Evolutionary conservation across 2,888 invertebrate genomes (phyloP).

Genomic region (Ischnus inquisitorius): DNA sequence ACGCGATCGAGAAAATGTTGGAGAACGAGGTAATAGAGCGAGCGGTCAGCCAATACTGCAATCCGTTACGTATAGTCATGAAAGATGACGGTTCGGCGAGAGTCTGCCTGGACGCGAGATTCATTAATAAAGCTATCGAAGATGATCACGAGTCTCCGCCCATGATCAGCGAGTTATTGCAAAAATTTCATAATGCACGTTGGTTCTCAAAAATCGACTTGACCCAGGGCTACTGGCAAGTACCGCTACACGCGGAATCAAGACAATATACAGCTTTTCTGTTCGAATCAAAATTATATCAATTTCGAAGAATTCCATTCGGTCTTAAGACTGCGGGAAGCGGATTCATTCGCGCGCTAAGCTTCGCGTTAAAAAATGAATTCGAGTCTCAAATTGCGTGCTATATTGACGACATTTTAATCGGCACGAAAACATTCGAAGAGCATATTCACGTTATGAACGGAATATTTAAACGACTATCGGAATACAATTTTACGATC

Average conservation of each 20-base stretch:
- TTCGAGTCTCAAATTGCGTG: background rate
- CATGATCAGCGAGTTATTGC: background rate
- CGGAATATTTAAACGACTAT: conserved; percentile 37
- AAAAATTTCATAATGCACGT: background rate
- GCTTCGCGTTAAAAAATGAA: background rate
- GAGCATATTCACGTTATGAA: conserved; percentile 67
- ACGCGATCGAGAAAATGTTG: conserved; percentile 23
- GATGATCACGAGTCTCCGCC: conserved; percentile 42
- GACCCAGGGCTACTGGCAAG: conserved; percentile 9
- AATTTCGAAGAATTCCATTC: conserved; percentile 76
- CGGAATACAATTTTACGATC: conserved; percentile 69
- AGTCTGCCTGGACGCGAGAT: conserved; percentile 11
- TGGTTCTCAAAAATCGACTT: background rate
- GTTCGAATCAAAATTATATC: conserved; percentile 69
- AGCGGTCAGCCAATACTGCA: conserved; percentile 25
- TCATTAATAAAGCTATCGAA: conserved; percentile 20
- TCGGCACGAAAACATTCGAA: conserved; percentile 69
- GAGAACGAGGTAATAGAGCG: conserved; percentile 24
- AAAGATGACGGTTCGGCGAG: conserved; percentile 7
- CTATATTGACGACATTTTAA: conserved; percentile 50
- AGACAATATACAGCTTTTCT: conserved; percentile 71
- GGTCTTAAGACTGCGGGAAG: conserved; percentile 75
- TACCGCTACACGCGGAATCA: conserved; percentile 55
- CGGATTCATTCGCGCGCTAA: conserved; percentile 70
- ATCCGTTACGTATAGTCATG: conserved; percentile 27